Evolutionary conservation across 1,140 invertebrate genomes (phyloP).

Genomic region (Dryas iulia): DNA sequence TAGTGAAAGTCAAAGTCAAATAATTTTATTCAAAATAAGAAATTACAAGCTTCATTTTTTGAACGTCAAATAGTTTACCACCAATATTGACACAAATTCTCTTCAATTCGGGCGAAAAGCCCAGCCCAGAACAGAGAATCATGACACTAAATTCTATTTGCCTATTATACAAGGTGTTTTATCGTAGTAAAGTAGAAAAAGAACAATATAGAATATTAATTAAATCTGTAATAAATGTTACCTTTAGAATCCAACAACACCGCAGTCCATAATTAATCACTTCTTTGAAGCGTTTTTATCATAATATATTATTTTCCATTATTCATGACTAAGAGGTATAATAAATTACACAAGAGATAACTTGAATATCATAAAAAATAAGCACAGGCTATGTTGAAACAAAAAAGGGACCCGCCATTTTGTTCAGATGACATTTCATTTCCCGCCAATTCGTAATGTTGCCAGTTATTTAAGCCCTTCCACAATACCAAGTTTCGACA

Average conservation of each 20-base stretch:
- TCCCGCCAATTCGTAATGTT: slow-evolving; percentile 35
- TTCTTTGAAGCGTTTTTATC: slow-evolving; percentile 26
- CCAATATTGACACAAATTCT: too few species aligned
- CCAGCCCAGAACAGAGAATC: too few species aligned
- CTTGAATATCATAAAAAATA: slow-evolving; percentile 30
- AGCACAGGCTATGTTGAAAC: slow-evolving; percentile 19
- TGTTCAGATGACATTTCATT: slow-evolving; percentile 36
- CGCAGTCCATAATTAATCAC: slow-evolving; percentile 27
- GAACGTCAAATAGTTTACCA: too few species aligned
- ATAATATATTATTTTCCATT: slow-evolving; percentile 32
- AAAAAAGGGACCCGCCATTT: slow-evolving; percentile 36
- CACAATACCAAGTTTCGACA: slow-evolving; percentile 17
- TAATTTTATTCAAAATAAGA: too few species aligned
- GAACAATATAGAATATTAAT: background rate
- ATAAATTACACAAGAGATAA: slow-evolving; percentile 28
- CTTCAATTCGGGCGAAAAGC: too few species aligned
- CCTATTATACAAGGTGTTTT: too few species aligned
- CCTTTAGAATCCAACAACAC: background rate
- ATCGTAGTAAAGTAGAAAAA: too few species aligned
- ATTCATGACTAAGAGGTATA: slow-evolving; percentile 29
- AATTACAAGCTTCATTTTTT: too few species aligned
- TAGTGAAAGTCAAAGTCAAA: too few species aligned
- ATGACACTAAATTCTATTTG: too few species aligned
- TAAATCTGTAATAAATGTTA: background rate
- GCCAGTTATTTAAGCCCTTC: slow-evolving; percentile 21